phyloP scores from a whole-genome alignment of 2,797 vertebrate species.

The Eospalax fontanierii region DNA sequence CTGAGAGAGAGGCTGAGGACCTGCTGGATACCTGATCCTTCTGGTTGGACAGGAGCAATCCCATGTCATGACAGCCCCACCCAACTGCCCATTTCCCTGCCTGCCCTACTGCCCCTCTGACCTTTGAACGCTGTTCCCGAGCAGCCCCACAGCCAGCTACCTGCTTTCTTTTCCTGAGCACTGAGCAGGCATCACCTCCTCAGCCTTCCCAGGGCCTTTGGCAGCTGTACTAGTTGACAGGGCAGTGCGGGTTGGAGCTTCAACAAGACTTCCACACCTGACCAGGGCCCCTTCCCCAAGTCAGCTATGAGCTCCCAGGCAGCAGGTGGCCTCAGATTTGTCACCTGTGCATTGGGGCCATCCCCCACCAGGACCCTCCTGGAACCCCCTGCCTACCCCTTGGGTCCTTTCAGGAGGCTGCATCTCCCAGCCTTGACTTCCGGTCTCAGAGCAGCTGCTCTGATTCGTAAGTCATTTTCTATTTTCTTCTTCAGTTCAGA shows the following conservation, averaged over 20 bases:
- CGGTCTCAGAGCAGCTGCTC: conserved; percentile 53
- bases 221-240: background rate
- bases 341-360: background rate
- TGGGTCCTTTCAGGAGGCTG: too few species aligned
- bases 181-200: too few species aligned
- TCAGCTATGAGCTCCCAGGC: background rate
- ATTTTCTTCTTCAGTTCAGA: conserved; percentile 44
- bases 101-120: background rate
- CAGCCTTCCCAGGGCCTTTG: background rate
- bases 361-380: background rate
- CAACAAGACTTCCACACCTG: background rate
- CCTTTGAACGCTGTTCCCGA: background rate
- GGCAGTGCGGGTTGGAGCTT: background rate
- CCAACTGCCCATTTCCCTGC: too few species aligned
- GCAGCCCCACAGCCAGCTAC: background rate
- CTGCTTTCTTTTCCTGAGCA: background rate
- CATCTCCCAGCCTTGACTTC: background rate
- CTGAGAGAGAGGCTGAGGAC: background rate
- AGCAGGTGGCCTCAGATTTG: too few species aligned
- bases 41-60: background rate
- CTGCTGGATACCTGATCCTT: background rate
- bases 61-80: too few species aligned
- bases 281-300: background rate
- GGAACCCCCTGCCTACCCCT: too few species aligned
- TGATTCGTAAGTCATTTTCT: conserved; percentile 49